Evolutionary conservation across 2,797 vertebrate genomes (phyloP), one percentile per base, ranked within the genome.

Genomic region (Sebastes dallii): DNA sequence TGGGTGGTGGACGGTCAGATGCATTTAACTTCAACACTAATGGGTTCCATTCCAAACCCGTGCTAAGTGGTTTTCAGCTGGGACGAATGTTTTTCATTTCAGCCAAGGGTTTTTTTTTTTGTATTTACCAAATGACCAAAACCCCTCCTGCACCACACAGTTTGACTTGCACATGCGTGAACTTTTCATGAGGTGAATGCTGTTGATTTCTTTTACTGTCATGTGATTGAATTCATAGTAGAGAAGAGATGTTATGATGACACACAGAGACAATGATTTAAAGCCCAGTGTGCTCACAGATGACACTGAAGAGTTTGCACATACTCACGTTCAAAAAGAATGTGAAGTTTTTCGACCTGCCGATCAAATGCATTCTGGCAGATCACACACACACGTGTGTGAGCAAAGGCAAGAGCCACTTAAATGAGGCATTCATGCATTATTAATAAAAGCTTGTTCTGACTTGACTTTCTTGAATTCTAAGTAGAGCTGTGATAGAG

Each of bases 341-440:
- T 25, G 61, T 24, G 13, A 56, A 24, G 11, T 25, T 6, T 39
- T 72, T 70, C 39, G 36, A 56, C 71, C 60, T 66, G n/a, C 8
- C 0, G 1, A 74, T 82, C 58, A 65, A 52, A 75, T 50, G 20
- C 20, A 8, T 27, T 27, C 59, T 60, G 8, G 6, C 46, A 52
- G 27, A 54, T 62, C 27, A 66, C 27, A 77, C 65, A 54, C 11
- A 52, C 16, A 46, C 16, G 13, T 50, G 0, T 24, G 61, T 64
- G 39, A 67, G 39, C 39, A 24, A 30, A 34, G 61, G 32, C 68
- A 72, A 64, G 16, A 61, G 67, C 22, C 61, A 61, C 66, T 83
- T 76, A 77, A 62, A 34, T 27, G 56, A 75, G 27, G 69, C 81
- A 68, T 67, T 70, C 39, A 74, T 86, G 66, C 74, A 65, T 79